Evolutionary conservation across 1,140 invertebrate genomes (phyloP).

Genomic region (Conopomorpha cramerella): DNA sequence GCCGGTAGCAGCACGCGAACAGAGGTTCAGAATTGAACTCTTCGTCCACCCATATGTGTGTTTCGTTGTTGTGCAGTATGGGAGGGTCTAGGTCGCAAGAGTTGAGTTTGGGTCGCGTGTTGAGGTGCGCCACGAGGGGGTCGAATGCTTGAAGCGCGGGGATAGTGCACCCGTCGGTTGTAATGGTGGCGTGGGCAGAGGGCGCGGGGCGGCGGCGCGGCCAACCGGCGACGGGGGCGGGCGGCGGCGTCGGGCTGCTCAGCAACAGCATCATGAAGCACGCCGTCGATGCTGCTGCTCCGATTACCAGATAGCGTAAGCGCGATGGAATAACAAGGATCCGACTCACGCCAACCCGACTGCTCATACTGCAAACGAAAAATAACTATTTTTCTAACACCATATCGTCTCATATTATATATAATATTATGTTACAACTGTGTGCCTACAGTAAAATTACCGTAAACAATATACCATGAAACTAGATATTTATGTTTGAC

Average conservation of each 20-base stretch:
- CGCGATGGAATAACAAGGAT: too few relatives aligned
- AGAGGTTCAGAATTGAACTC: conserved; percentile 6
- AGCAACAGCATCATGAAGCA: conserved; percentile 31
- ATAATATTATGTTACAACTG: too few relatives aligned
- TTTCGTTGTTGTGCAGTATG: conserved; percentile 66
- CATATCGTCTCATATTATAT: too few relatives aligned
- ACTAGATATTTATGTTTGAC: too few relatives aligned
- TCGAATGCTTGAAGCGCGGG: conserved; percentile 77
- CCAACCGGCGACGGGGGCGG: conserved; percentile 10
- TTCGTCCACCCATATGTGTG: conserved; percentile 60
- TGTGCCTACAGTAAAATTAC: too few relatives aligned
- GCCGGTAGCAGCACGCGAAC: conserved; percentile 66
- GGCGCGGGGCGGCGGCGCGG: conserved; percentile 11
- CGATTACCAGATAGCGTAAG: conserved; percentile 26
- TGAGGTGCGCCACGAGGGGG: conserved; percentile 44
- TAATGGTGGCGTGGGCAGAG: conserved; percentile 60
- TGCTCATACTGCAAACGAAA: too few relatives aligned
- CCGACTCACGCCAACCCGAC: too few relatives aligned
- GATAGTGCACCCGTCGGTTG: conserved; percentile 78
- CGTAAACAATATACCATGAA: too few relatives aligned
- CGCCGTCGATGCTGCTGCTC: conserved; percentile 25
- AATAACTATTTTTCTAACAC: too few relatives aligned
- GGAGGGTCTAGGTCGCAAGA: conserved; percentile 40
- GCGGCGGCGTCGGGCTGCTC: conserved; percentile 14
- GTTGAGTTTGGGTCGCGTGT: conserved; percentile 36